Evolutionary conservation across 1,140 invertebrate genomes (phyloP), one percentile per base, ranked within the genome.

Genomic region (Bombus polaris): DNA sequence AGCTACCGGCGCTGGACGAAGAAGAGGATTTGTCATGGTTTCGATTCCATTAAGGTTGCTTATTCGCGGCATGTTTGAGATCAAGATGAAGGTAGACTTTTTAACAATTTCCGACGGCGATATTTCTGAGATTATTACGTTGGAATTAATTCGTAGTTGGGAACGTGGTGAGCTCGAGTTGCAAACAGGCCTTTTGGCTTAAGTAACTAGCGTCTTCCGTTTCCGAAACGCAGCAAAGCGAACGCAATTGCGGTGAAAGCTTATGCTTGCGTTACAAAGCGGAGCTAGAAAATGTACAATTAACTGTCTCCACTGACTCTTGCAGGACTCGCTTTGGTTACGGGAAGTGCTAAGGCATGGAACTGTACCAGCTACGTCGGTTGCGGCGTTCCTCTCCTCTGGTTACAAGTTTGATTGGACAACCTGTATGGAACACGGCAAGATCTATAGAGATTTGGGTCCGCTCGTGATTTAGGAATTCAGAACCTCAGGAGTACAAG

Each of bases 401-500:
- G 44, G 44, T 39, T 42, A 39, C 42, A 80, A 79, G 39, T 80
- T 85, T 85, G 77, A 85, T 85, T 80, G 78, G 42, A 79, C 68
- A 47, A 35, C 28, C 53, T 62, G 42, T 35, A 32, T 6, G 44
- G 57, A 39, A 15, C 68, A 3, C 44, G 13, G 32, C 42, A 77
- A 53, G 42, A 85, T 80, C 76, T 47, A 72, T 66, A 71, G 32
- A 72, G 25, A 85, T 73, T 73, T 68, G 39, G 3, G 12, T 25
- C 37, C 1, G 25, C 32, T 73, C 12, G 6, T 15, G 53, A 28
- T 37, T 18, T 25, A 12, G 13, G 25, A 32, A 53, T 28, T 37
- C 39, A 6, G 22, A 10, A 13, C 3, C 9, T 47, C 6, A 6
- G 2, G 1, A 28, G 18, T 28, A 37, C 53, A 32, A 13, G 37